Evolutionary conservation across 2,888 invertebrate genomes (phyloP).

Genomic region (Ditula angustiorana): DNA sequence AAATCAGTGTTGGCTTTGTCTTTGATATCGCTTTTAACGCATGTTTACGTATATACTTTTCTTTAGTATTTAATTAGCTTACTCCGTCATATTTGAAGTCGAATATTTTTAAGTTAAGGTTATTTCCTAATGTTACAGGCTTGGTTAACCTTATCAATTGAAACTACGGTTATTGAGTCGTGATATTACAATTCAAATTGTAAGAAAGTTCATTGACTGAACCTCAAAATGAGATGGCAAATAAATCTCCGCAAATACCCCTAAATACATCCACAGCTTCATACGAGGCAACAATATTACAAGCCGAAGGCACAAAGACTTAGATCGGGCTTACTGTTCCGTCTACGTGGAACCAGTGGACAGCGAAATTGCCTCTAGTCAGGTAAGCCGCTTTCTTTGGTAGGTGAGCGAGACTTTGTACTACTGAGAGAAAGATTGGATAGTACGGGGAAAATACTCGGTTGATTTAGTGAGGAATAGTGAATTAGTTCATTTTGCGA

Average conservation of each 20-base stretch:
- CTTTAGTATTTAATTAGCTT: constrained; percentile 12
- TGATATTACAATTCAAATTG: neutral
- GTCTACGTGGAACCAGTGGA: constrained; percentile 76
- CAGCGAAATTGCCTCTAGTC: constrained; percentile 80
- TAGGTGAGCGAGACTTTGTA: constrained; percentile 57
- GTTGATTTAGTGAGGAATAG: constrained; percentile 9
- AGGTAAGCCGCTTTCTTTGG: constrained; percentile 82
- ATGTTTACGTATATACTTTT: neutral
- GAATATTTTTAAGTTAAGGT: too few relatives aligned
- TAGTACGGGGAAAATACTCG: constrained; percentile 12
- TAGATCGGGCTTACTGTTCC: constrained; percentile 69
- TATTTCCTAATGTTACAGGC: too few relatives aligned
- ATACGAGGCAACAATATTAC: constrained; percentile 49
- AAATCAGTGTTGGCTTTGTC: constrained; percentile 19
- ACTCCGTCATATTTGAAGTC: too few relatives aligned
- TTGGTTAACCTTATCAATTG: too few relatives aligned
- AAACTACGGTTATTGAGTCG: too few relatives aligned
- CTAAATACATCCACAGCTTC: constrained; percentile 2
- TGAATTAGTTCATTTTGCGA: neutral
- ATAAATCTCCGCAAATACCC: constrained; percentile 11
- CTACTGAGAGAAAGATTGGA: constrained; percentile 50
- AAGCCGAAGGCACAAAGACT: constrained; percentile 65
- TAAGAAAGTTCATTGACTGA: neutral
- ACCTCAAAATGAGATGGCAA: neutral
- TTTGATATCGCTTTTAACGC: constrained; percentile 8